Percentiles rank a stretch among this genome's conserved stretches.
These are phyloP conservation scores for Merluccius polli DNA, from an alignment of 2,797 vertebrate species.

Conservation along the genomic window DNA sequence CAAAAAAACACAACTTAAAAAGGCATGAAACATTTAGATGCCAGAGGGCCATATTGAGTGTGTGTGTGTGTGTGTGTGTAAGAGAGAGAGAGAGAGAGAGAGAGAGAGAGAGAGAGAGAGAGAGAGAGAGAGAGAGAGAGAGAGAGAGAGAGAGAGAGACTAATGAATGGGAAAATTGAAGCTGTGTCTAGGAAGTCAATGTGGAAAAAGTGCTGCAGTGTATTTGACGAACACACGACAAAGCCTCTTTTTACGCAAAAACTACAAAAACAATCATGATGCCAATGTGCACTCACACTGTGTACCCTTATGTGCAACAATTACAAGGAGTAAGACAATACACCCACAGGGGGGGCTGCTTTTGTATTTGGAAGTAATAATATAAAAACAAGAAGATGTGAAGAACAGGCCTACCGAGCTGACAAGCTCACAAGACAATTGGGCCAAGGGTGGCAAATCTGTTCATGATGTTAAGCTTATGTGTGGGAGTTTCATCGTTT, in stretches of 20 bases:
- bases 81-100: conserved; percentile 44
- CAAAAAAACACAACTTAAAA: conserved; percentile 77
- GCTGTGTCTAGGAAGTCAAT: conserved; percentile 56
- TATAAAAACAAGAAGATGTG: conserved; percentile 4
- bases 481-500: neutral
- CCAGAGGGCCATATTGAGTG: conserved; percentile 67
- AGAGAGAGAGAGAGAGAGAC: conserved; percentile 43
- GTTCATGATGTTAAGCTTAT: neutral
- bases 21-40: conserved; percentile 80
- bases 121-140: conserved; percentile 66
- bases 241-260: conserved; percentile 50
- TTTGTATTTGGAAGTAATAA: neutral
- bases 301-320: neutral
- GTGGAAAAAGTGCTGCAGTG: conserved; percentile 3
- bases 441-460: conserved; percentile 10
- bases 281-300: neutral
- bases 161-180: conserved; percentile 71
- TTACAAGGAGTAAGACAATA: neutral
- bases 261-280: conserved; percentile 14
- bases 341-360: neutral
- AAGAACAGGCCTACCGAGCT: neutral
- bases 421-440: conserved; percentile 8
- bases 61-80: conserved; percentile 56
- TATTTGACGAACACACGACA: neutral
- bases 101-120: conserved; percentile 37